phyloP scores from a whole-genome alignment of 1,140 invertebrate genomes.

The Zaprionus taronus region DNA sequence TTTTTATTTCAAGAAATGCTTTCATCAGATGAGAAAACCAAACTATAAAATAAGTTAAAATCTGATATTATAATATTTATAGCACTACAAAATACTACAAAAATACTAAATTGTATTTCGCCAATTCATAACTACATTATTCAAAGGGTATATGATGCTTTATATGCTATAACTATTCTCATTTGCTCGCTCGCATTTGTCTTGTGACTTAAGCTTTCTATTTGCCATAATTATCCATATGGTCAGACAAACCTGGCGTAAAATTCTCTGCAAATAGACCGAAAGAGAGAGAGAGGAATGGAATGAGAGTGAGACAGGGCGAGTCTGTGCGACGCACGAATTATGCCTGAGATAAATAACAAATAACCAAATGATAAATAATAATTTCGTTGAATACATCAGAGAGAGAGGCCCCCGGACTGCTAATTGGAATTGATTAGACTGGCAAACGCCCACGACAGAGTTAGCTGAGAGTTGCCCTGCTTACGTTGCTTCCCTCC shows the following conservation, averaged over 20 bases:
- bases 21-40: too few species aligned
- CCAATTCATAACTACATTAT: not conserved
- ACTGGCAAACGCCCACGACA: slow-evolving; percentile 52
- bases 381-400: slow-evolving; percentile 82
- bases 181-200: not conserved
- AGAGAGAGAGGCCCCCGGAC: slow-evolving; percentile 67
- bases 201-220: slow-evolving; percentile 7
- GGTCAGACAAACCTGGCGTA: slow-evolving; percentile 12
- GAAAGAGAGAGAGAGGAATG: not conserved
- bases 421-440: slow-evolving; percentile 84
- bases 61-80: not conserved
- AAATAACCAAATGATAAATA: slow-evolving; percentile 83
- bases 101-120: not conserved
- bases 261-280: slow-evolving; percentile 5
- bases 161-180: not conserved
- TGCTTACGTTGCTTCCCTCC: not conserved
- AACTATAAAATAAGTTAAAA: not conserved
- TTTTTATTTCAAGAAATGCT: too few species aligned
- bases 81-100: not conserved
- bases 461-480: slow-evolving; percentile 4
- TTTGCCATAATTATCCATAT: slow-evolving; percentile 21
- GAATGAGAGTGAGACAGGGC: not conserved
- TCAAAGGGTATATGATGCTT: not conserved
- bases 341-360: slow-evolving; percentile 67
- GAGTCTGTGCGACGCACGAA: slow-evolving; percentile 11